Evolutionary conservation across 2,888 invertebrate genomes (phyloP).

Genomic region (Drosophila limbata): DNA sequence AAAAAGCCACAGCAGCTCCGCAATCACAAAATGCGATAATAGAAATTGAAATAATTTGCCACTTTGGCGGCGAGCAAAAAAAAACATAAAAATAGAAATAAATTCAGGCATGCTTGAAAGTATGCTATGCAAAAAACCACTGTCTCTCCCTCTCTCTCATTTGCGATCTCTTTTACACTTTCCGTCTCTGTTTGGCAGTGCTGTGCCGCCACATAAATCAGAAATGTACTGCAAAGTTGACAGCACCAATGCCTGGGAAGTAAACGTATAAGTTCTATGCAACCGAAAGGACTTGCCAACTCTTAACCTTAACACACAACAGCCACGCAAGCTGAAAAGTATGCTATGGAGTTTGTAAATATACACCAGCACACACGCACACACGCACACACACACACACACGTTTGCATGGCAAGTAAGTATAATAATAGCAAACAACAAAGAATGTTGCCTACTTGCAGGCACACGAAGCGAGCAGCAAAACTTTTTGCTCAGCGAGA

Average conservation of each 20-base stretch:
- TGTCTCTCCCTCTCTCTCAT: not conserved
- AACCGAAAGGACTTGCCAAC: slow-evolving; percentile 62
- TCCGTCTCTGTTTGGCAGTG: slow-evolving; percentile 14
- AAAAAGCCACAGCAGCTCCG: slow-evolving; percentile 49
- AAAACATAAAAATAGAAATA: slow-evolving; percentile 17
- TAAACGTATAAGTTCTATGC: slow-evolving; percentile 50
- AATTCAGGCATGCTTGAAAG: slow-evolving; percentile 42
- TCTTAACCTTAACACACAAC: slow-evolving; percentile 76
- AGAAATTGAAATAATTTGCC: slow-evolving; percentile 81
- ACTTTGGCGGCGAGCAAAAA: slow-evolving; percentile 59
- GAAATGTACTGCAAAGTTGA: slow-evolving; percentile 73
- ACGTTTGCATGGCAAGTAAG: slow-evolving; percentile 54
- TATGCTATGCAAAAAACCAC: slow-evolving; percentile 46
- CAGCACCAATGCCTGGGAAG: slow-evolving; percentile 50
- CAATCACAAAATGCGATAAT: slow-evolving; percentile 80
- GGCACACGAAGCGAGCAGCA: slow-evolving; percentile 59
- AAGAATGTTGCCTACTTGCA: slow-evolving; percentile 76
- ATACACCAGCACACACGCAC: slow-evolving; percentile 42
- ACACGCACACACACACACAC: slow-evolving; percentile 11
- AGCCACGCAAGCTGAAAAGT: slow-evolving; percentile 77
- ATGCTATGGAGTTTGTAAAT: slow-evolving; percentile 72
- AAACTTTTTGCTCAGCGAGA: slow-evolving; percentile 49
- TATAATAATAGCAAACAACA: slow-evolving; percentile 65
- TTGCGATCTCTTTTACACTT: not conserved
- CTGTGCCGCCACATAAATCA: slow-evolving; percentile 74